Base-by-base conservation (phyloP, 2,797 vertebrate genomes). In the Odontamblyopus rebecca region DNA sequence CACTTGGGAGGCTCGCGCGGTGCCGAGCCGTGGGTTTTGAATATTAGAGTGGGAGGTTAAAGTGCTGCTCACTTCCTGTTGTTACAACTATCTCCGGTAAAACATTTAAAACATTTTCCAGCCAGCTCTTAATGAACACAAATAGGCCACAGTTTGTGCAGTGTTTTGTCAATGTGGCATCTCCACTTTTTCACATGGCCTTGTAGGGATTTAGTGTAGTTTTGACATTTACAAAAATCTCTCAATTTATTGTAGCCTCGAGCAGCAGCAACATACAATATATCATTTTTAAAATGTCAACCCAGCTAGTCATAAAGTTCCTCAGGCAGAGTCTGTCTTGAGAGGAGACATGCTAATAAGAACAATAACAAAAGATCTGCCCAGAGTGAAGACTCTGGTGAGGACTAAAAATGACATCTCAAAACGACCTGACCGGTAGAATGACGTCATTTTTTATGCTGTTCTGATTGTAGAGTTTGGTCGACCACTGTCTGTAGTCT, bases 31-130 rank as follows among this genome's bases (percentile, higher is more conserved):
- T 60, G 26, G 67, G 57, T 72, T 70, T 69, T 12, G 69, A 62
- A 69, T 59, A 29, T 56, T 1, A 51, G 57, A 71, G n/a, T 61
- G 8, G n/a, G 26, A 72, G 23, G 61, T 51, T 69, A 64, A 79
- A 78, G 63, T 73, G 73, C 56, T 63, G 70, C 44, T 48, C 44
- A 72, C 62, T 29, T 72, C 67, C n/a, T 70, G 48, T 73, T 61
- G 60, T 61, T 67, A 59, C 44, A 59, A 67, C 59, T 16, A 15
- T 68, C 32, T 73, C 64, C 51, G 51, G 29, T 71, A 57, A 79
- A 64, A 19, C 0, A 0, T 67, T 63, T 9, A 3, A 32, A 5
- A 2, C 56, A 1, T 66, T 48, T 76, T 76, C 68, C 68, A 71
- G 61, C 30, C 62, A 6, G n/a, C n/a, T 3, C 50, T 32, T 32